Percentiles rank a stretch among this genome's conserved stretches.
Conservation (phyloP, 2,113 vertebrate genomes). For the Pelecanus crispus region DNA sequence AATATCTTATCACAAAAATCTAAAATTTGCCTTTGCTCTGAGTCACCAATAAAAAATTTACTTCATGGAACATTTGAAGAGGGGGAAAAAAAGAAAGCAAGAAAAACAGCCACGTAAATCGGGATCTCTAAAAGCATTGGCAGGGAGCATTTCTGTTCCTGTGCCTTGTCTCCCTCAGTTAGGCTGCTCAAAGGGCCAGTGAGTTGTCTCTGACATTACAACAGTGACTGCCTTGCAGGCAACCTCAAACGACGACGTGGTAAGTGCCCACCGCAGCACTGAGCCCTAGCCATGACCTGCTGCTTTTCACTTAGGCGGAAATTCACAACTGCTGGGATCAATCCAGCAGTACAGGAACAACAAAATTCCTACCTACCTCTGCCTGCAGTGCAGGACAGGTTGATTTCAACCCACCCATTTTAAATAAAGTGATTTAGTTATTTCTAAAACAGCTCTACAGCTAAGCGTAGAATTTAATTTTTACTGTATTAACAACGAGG, state of each 20-base stretch:
- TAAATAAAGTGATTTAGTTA: not conserved
- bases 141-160: not conserved
- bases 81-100: not conserved
- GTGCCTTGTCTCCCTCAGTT: not conserved
- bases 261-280: not conserved
- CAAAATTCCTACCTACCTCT: not conserved
- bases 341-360: not conserved
- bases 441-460: not conserved
- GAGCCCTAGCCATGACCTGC: not conserved
- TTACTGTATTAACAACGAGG: not conserved
- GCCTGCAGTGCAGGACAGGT: not conserved
- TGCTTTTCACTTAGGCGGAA: not conserved
- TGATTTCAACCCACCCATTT: not conserved
- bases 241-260: not conserved
- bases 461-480: not conserved
- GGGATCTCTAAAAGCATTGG: not conserved
- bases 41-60: not conserved
- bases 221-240: not conserved
- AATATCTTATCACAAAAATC: not conserved
- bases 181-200: not conserved
- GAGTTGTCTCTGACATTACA: not conserved
- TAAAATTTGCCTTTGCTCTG: not conserved
- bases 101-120: not conserved
- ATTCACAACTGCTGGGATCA: not conserved
- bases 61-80: not conserved